Base-by-base conservation (phyloP, 2,888 invertebrate genomes). In the Pimpla rufipes region DNA sequence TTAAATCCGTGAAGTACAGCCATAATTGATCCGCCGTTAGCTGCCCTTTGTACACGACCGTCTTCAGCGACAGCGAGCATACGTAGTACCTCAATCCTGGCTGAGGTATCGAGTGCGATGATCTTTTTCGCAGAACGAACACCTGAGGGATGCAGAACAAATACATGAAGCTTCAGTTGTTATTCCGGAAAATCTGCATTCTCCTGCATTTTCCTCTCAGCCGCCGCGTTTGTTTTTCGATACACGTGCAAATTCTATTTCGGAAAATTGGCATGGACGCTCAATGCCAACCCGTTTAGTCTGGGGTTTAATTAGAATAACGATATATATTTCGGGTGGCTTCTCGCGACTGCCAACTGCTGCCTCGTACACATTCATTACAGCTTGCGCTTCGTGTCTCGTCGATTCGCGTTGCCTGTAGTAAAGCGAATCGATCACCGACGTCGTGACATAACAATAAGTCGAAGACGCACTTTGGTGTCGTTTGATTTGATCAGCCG, bases 21-120 rank as follows among this genome's bases (percentile, higher is more conserved):
- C 97, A 98, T 92, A 99, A 94, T 93, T 99, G 99, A 92, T 98
- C 97, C 0, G 99, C 98, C 42, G 98, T 99, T 88, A 99, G 95
- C 92, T 99, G 97, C 50, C 99, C 99, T 95, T 99, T 99, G 95
- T 99, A 99, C 42, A 99, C 98, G 83, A 99, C 95, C 10, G 97
- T 98, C 89, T 96, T 96, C 71, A 97, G 94, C 29, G 98, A 98
- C 88, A 99, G 94, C 77, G 99, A 99, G 94, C 99, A 99, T 90
- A 99, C 97, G 94, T 99, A 99, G 94, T 98, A 99, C 85, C 99
- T 95, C 59, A 97, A 96, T 6, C 97, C 97, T 0, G 97, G 97
- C 88, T 97, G 96, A 47, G 97, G 96, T 91, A 99, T 96, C 87
- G 96, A 96, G 92, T 99, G 99, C 18, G 98, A 97, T 0, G 99